Evolutionary conservation across 2,888 invertebrate genomes (phyloP).

Genomic region (Rhagophthalmus giganteus): DNA sequence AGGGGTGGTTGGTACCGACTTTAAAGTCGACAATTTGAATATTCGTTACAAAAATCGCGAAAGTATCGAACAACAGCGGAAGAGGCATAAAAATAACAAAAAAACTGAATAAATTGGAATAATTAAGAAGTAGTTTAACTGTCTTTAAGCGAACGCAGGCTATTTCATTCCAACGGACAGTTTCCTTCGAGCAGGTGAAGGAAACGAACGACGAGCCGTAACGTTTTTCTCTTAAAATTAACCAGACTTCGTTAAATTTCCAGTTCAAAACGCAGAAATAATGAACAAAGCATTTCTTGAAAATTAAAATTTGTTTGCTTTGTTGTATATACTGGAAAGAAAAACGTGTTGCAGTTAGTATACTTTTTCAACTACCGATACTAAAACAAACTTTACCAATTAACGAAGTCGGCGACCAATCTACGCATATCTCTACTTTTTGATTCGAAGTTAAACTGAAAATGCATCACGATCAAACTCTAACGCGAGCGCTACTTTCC

Average conservation of each 20-base stretch:
- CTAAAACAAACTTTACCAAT: no score
- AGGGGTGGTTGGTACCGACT: no score
- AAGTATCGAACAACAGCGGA: no score
- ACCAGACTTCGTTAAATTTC: slow-evolving; percentile 27
- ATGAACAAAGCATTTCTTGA: slow-evolving; percentile 27
- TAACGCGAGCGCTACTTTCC: slow-evolving; percentile 7
- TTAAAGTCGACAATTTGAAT: no score
- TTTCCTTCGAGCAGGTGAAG: background rate
- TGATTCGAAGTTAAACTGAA: no score
- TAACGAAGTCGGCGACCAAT: no score
- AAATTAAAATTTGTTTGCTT: slow-evolving; percentile 33
- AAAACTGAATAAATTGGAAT: background rate
- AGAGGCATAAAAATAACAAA: background rate
- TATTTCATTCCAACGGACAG: background rate
- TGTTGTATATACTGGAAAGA: slow-evolving; percentile 11
- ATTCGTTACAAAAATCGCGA: no score
- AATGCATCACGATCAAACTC: background rate
- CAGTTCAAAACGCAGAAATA: slow-evolving; percentile 30
- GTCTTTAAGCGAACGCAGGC: background rate
- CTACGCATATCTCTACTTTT: no score
- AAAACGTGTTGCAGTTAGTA: no score
- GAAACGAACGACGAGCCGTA: slow-evolving; percentile 2
- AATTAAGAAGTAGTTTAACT: background rate
- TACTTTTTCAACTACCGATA: no score
- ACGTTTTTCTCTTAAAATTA: slow-evolving; percentile 18